Evolutionary conservation across 2,888 invertebrate species (phyloP).

Genomic region (Phrixothrix hirtus): DNA sequence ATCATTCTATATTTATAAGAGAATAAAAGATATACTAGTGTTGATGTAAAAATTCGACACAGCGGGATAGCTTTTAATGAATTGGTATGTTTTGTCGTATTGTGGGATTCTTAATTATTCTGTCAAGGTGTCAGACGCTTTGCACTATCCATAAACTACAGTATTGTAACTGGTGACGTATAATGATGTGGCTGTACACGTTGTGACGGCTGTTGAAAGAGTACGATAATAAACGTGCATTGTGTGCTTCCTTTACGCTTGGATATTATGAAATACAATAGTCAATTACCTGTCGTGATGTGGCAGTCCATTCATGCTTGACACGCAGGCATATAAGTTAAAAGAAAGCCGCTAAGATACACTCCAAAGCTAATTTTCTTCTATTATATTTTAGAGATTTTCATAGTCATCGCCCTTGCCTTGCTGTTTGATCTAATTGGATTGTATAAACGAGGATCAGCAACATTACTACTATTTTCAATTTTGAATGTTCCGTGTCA

Average conservation of each 20-base stretch:
- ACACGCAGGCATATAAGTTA: conserved; percentile 39
- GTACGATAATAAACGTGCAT: conserved; percentile 52
- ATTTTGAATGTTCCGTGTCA: too few relatives aligned
- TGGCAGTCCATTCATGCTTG: conserved; percentile 43
- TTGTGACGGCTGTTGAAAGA: conserved; percentile 51
- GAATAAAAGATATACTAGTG: background rate
- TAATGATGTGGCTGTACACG: conserved; percentile 49
- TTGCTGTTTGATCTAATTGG: conserved; percentile 31
- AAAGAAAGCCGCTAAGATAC: conserved; percentile 38
- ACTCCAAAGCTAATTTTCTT: conserved; percentile 44
- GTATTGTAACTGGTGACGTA: conserved; percentile 47
- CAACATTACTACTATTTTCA: too few relatives aligned
- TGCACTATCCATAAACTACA: conserved; percentile 43
- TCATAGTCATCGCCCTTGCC: conserved; percentile 30
- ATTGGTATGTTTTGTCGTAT: conserved; percentile 50
- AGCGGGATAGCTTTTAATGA: conserved; percentile 33
- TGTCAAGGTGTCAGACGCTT: conserved; percentile 52
- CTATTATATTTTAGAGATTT: conserved; percentile 42
- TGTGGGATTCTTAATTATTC: conserved; percentile 51
- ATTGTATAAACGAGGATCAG: too few relatives aligned
- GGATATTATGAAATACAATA: conserved; percentile 49
- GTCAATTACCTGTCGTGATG: conserved; percentile 55
- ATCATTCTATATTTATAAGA: background rate
- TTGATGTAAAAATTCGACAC: conserved; percentile 8
- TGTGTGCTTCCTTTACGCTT: conserved; percentile 51